Percentiles rank a stretch among this genome's conserved stretches.
Conservation (phyloP, 2,797 vertebrate genomes). For the Arnoldichthys spilopterus region DNA sequence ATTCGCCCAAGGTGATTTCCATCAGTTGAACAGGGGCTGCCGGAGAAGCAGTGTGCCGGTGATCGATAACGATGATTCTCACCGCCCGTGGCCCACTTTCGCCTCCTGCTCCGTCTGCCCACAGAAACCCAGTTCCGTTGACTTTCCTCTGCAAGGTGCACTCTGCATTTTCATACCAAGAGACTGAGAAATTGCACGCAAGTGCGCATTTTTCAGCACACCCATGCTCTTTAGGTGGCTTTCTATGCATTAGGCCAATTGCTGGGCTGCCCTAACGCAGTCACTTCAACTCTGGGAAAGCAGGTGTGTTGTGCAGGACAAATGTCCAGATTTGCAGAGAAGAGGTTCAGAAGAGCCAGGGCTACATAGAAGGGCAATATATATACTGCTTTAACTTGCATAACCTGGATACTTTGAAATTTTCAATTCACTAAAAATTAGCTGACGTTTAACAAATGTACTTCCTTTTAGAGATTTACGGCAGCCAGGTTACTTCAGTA, state of each 20-base stretch:
- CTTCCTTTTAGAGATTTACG: too few species aligned
- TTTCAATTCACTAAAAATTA: too few species aligned
- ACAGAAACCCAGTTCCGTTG: neutral
- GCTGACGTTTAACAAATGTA: too few species aligned
- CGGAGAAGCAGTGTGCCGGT: constrained; percentile 25
- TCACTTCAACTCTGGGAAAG: too few species aligned
- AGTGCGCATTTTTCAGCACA: neutral
- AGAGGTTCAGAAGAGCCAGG: too few species aligned
- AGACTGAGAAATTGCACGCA: neutral
- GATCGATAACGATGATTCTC: constrained; percentile 51
- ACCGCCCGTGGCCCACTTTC: constrained; percentile 35
- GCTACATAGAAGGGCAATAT: too few species aligned
- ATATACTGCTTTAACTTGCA: too few species aligned
- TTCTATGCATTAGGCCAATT: too few species aligned
- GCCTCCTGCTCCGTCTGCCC: constrained; percentile 36
- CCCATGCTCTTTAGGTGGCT: neutral
- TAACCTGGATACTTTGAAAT: too few species aligned
- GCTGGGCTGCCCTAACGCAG: too few species aligned
- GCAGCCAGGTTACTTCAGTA: too few species aligned
- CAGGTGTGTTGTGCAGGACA: neutral
- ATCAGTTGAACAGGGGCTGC: constrained; percentile 23
- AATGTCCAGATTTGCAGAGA: too few species aligned
- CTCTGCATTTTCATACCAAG: neutral
- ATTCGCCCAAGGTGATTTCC: constrained; percentile 39
- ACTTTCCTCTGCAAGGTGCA: constrained; percentile 2